These are phyloP conservation scores for Scelioninae gen. 1 DNA, from an alignment of 2,888 invertebrate genomes.

Conservation along the genomic window DNA sequence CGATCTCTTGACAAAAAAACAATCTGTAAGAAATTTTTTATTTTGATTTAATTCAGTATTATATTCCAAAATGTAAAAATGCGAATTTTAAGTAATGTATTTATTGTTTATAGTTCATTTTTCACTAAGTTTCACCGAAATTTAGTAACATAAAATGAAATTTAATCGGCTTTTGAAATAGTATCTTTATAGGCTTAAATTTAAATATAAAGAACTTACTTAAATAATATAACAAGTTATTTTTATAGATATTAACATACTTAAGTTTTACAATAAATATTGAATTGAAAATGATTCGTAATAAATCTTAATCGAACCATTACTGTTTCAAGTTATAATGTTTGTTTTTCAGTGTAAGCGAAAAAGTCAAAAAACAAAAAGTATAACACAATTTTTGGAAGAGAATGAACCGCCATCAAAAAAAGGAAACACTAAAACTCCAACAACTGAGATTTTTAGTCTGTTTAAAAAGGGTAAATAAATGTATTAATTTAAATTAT, in stretches of 20 bases:
- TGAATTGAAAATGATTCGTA: no score
- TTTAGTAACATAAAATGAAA: no score
- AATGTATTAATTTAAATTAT: slow-evolving; percentile 24
- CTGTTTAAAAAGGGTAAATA: slow-evolving; percentile 72
- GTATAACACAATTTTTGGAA: slow-evolving; percentile 66
- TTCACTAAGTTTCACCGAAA: no score
- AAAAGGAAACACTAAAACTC: slow-evolving; percentile 72
- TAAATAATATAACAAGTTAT: neutral
- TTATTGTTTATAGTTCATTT: no score
- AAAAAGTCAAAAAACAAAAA: slow-evolving; percentile 29
- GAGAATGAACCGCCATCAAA: slow-evolving; percentile 71
- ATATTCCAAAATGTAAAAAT: no score
- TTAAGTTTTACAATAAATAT: no score
- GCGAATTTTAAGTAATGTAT: no score
- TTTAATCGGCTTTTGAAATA: neutral
- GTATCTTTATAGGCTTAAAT: no score
- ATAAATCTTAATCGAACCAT: no score
- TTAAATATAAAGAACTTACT: no score
- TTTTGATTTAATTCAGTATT: no score
- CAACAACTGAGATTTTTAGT: slow-evolving; percentile 70
- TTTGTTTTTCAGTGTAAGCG: slow-evolving; percentile 48
- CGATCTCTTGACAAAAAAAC: slow-evolving; percentile 72
- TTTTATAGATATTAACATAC: neutral
- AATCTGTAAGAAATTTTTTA: slow-evolving; percentile 69
- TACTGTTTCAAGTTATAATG: no score